Base-by-base conservation (phyloP, 2,797 vertebrate genomes). In the Peromyscus nudipes region DNA sequence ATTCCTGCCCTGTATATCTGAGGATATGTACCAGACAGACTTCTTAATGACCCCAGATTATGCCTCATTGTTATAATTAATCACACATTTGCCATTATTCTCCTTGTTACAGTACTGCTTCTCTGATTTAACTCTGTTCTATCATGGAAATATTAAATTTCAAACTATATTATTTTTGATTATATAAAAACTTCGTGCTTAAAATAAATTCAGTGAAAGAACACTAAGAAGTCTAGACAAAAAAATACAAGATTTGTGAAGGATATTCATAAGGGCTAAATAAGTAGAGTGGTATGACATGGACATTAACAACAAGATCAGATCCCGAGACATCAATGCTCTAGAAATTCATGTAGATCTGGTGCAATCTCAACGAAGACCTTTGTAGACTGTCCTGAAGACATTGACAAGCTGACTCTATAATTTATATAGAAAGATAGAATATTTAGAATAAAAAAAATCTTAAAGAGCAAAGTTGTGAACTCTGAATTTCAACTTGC, bases 161-260 rank as follows among this genome's bases (percentile, higher is more conserved):
- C 40, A 64, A 90, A 81, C 34, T 46, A 25, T 14, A 4, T 31
- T 49, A 75, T 92, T 62, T 90, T 60, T 6, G 34, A 25, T 71
- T 89, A 13, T 6, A 73, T 71, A 75, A 86, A 95, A 1, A 79
- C 23, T 57, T 84, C 79, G 57, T 49, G 55, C 7, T 40, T 81
- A 77, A 29, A 94, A 89, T 95, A n/a, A 49, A 86, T 82, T 71
- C 76, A 64, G 52, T 52, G 25, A 65, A 57, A 94, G 8, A 89
- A 85, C 6, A 52, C 31, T 19, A 82, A 57, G 21, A 73, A 12
- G 6, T 80, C 25, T 84, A 43, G 2, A 71, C 21, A 40, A 5
- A 16, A 76, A 80, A 76, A 57, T 16, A 29, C 23, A 62, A 19
- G 9, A 40, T 3, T 71, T 21, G 3, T 57, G 55, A 89, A 6